A percentile compares a stretch with the other conserved stretches of the same genome.
phyloP scores from a whole-genome alignment of 2,797 vertebrate genomes.

The Sebastiscus tertius region DNA sequence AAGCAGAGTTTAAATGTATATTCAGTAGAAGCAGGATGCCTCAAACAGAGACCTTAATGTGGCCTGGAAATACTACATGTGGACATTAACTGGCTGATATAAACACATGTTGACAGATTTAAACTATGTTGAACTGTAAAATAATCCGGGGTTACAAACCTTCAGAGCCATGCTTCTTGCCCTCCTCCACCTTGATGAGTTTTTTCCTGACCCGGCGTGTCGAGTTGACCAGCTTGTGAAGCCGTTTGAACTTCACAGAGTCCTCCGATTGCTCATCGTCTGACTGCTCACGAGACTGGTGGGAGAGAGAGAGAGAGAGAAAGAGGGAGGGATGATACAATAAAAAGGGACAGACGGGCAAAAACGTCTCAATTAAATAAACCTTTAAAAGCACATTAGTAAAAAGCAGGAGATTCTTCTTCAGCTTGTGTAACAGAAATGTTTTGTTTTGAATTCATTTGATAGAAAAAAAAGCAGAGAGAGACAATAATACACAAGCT shows the following conservation, averaged over 20 bases:
- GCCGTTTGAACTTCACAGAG: constrained; percentile 96
- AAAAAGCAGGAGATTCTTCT: background rate
- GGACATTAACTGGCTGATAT: background rate
- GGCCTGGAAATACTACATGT: background rate
- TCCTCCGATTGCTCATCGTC: constrained; percentile 98
- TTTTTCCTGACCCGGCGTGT: constrained; percentile 97
- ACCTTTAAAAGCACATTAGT: background rate
- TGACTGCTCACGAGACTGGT: constrained; percentile 96
- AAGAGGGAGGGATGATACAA: constrained; percentile 16
- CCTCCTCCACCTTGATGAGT: constrained; percentile 96
- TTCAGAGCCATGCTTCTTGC: constrained; percentile 92
- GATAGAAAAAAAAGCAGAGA: background rate
- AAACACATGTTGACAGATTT: background rate
- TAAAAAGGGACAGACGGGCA: constrained; percentile 3
- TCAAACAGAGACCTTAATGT: background rate
- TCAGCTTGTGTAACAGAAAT: background rate
- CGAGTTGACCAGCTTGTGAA: constrained; percentile 98
- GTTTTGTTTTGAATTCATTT: background rate
- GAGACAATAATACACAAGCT: background rate
- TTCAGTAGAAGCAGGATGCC: background rate
- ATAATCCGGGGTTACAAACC: constrained; percentile 79
- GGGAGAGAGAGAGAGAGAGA: constrained; percentile 17
- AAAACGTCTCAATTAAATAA: background rate
- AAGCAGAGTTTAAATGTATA: background rate
- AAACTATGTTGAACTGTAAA: background rate